Evolutionary conservation across 2,888 invertebrate species (phyloP), one percentile per base, ranked within the genome.

Genomic region (Penaeus monodon): DNA sequence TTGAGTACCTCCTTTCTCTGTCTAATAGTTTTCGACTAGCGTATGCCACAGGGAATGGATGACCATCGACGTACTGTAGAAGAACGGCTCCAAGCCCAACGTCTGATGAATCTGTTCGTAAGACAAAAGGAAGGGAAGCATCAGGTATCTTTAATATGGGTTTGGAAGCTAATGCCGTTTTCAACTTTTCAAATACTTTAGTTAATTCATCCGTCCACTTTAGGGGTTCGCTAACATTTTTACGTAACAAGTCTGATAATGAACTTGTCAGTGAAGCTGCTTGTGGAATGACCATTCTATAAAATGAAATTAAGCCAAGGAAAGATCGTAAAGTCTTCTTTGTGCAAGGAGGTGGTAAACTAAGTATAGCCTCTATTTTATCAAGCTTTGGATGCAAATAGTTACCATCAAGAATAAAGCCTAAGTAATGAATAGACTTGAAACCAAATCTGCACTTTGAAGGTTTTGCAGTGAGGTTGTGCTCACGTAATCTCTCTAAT

Each of bases 1-100:
- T 64, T 4, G 80, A 85, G n/a, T 80, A 85, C n/a, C 38, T 78
- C 6, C 3, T 70, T 38, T 85, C 79, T 24, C 78, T 14, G 2
- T 44, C 57, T 27, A 84, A 24, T 10, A 79, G 57, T 27, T 84
- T 84, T 2, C 84, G 76, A 29, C 84, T 70, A 27, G 78, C 78
- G 33, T 70, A 84, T 1, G 66, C 78, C n/a, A 78, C 64, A n/a
- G 79, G 79, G 10, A 33, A 38, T n/a, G 82, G 81, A 17, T 3
- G n/a, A 27, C 49, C 33, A 8, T 81, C 27, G n/a, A 65, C n/a
- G 27, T 82, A 81, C n/a, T 82, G 86, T 24, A 86, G 57, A 22
- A 82, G 29, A n/a, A 82, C 77, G 0, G 68, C 81, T 27, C 86
- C 82, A n/a, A 86, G 22, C 3, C 81, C 63, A 63, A 24, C 10